A percentile compares a stretch with the other conserved stretches of the same genome.
phyloP scores from a whole-genome alignment of 2,888 invertebrate species.

The Oligia strigilis region DNA sequence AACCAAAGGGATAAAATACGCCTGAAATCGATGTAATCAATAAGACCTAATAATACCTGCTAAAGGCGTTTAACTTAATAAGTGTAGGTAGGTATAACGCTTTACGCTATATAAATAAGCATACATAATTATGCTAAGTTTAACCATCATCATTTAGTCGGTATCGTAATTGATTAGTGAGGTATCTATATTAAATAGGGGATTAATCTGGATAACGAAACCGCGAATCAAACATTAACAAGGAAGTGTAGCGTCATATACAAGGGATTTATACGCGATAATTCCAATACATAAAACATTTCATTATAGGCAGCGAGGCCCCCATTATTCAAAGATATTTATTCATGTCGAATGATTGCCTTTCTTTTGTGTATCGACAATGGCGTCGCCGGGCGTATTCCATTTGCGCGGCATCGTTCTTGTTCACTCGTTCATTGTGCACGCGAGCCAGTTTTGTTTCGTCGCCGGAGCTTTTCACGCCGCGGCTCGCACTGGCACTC shows the following conservation, averaged over 20 bases:
- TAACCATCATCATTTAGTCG: not conserved
- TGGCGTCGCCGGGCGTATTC: constrained; percentile 85
- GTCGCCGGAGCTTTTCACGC: constrained; percentile 79
- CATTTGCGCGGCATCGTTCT: constrained; percentile 84
- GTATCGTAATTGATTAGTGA: constrained; percentile 20
- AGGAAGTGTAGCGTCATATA: constrained; percentile 78
- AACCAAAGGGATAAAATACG: not conserved
- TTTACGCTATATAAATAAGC: no score
- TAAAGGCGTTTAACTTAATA: not conserved
- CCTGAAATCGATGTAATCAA: no score
- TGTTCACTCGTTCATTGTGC: constrained; percentile 82
- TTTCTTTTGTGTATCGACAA: constrained; percentile 90
- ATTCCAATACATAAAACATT: constrained; percentile 89
- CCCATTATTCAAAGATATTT: constrained; percentile 90
- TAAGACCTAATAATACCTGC: no score
- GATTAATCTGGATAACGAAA: constrained; percentile 67
- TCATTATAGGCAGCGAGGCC: constrained; percentile 86
- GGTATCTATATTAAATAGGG: not conserved
- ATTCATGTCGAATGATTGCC: constrained; percentile 91
- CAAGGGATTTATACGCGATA: constrained; percentile 86
- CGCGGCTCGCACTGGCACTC: constrained; percentile 49
- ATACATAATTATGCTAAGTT: not conserved
- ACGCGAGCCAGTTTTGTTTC: constrained; percentile 86
- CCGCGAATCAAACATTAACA: constrained; percentile 73
- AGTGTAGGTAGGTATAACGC: not conserved